phyloP scores from a whole-genome alignment of 2,113 vertebrate genomes.

The Ivindomyrus marchei region DNA sequence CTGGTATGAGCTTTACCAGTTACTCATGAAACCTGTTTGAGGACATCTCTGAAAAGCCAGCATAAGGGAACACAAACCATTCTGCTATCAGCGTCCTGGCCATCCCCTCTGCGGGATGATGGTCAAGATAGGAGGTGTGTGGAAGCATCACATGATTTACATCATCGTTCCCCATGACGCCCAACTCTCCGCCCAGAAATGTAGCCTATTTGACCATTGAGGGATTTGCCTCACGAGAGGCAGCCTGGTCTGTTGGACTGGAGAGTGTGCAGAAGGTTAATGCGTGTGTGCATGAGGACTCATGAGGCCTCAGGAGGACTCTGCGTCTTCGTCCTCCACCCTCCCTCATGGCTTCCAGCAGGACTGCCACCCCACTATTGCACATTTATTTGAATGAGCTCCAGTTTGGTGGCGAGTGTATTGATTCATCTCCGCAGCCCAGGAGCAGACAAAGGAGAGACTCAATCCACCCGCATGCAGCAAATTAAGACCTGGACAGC shows the following conservation, averaged over 20 bases:
- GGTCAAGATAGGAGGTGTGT: neutral
- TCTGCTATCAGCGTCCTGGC: neutral
- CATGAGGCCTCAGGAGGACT: neutral
- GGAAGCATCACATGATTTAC: neutral
- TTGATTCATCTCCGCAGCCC: neutral
- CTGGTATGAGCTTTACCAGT: neutral
- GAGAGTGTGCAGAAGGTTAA: neutral
- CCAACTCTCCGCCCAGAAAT: neutral
- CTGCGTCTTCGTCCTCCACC: neutral
- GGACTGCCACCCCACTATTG: neutral
- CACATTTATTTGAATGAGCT: neutral
- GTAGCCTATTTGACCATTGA: neutral
- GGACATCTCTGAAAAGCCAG: neutral
- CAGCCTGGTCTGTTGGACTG: neutral
- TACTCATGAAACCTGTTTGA: neutral
- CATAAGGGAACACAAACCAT: neutral
- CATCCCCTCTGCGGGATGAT: neutral
- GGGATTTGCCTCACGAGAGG: neutral
- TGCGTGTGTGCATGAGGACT: neutral
- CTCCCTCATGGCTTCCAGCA: neutral
- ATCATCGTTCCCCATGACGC: neutral
- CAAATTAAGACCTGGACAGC: neutral
- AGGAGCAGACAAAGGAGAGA: neutral
- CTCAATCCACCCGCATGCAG: neutral
- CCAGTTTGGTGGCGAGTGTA: neutral